Evolutionary conservation across 2,888 invertebrate genomes (phyloP), one percentile per base, ranked within the genome.

Genomic region (Scotopteryx bipunctaria): DNA sequence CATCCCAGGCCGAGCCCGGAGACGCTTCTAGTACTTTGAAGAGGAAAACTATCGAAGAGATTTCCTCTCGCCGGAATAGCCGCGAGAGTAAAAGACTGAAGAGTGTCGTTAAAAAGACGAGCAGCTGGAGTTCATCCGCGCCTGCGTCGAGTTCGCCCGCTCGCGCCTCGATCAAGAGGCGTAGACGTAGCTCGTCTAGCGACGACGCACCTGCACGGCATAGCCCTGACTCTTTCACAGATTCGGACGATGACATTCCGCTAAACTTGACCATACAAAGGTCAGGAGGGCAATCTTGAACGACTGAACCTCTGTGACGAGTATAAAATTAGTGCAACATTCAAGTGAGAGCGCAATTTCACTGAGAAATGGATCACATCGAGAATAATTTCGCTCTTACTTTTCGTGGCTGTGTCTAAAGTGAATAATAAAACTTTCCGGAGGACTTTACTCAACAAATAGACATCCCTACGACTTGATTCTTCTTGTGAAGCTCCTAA

Each of bases 81-180:
- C 75, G 78, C 61, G 81, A 81, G 65, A 76, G 50, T 47, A 85
- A 67, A 78, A 82, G 81, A 77, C 83, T 89, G 78, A 83, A 69
- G 65, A 88, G 88, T 71, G 86, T 88, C 52, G 86, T 88, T 31
- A 83, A 75, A 61, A 80, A 84, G 48, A 78, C 86, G 61, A 71
- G 55, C 64, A 42, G 23, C 29, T 49, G 29, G n/a, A 42, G 19
- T 42, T 32, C 51, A 1, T 14, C 45, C 9, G 29, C 2, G 5
- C 27, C 33, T 6, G 17, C 13, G 6, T 16, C 43, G 5, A 25
- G n/a, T 15, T 42, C 21, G 5, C 15, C 33, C 5, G 9, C 5
- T 13, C 9, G 42, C 9, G 6, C 40, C 9, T 23, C 36, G 4
- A 23, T 23, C 11, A 36, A 16, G 11, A 3, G 5, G 35, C 35